Evolutionary conservation across 2,113 vertebrate species (phyloP), one percentile per base, ranked within the genome.

Genomic region (Xerus inauris): DNA sequence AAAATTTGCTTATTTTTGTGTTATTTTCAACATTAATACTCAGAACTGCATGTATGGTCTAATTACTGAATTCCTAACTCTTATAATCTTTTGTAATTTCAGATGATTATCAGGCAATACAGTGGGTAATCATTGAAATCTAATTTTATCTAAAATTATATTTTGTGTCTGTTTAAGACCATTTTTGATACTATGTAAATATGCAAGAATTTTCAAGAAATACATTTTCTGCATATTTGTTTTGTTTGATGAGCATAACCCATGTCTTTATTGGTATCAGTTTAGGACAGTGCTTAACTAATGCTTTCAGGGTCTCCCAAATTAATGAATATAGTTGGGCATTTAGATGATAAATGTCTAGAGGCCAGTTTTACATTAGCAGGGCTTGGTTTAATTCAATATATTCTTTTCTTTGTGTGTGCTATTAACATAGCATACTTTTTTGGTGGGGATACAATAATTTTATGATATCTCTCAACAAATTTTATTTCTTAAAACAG

Each of bases 101-200:
- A 85, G 57, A 47, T 11, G 10, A 89, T n/a, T 87, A 75, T n/a
- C 1, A 82, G 35, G 6, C 11, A 16, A 84, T 59, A 75, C 0
- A 2, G 8, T 69, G 0, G 1, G 24, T 71, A 42, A 42, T 75
- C 16, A 40, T 88, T 91, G 22, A 11, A 7, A n/a, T 89, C 8
- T 92, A 64, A 75, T 92, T 94, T 92, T 92, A 40, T 47, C 47
- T 85, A 73, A 76, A 85, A 77, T 85, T 75, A n/a, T 1, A 71
- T 14, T 91, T 90, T 28, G 4, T 83, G 3, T 80, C 87, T 91
- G 1, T 51, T 62, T 62, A 14, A 11, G 20, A 22, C 2, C 16
- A 81, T 51, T 88, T 94, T 72, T 75, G 90, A 72, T 87, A 40
- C 49, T 73, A 22, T 80, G 1, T 24, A 84, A 90, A 89, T 62